Evolutionary conservation across 2,113 vertebrate genomes (phyloP), one percentile per base, ranked within the genome.

Genomic region (Pelodiscus sinensis): DNA sequence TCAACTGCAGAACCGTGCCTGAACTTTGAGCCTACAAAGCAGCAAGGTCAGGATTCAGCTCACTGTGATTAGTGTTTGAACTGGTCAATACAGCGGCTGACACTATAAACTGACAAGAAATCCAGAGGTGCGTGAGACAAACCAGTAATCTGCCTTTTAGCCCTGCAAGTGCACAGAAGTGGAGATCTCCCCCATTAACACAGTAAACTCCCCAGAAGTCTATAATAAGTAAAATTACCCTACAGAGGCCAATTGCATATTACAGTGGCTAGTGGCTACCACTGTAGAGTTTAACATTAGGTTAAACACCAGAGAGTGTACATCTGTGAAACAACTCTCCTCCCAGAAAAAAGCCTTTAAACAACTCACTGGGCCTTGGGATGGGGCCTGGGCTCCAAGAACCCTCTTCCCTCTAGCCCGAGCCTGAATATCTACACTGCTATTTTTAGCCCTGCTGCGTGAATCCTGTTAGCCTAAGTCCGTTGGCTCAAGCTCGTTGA

Each of bases 81-180:
- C 2, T 1, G 29, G 68, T 12, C 90, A 82, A 71, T 92, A 73
- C 51, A 29, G 56, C 35, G 44, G 3, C 15, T 83, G 82, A 65
- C 38, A 11, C 2, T 1, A 7, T 27, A 83, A 77, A 86, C 0
- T 27, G 24, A 85, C 51, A 5, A 5, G 2, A 84, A 87, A 82
- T 19, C n/a, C 35, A 55, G 44, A 44, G 5, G 5, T 57, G 25
- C 13, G 5, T 52, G 3, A 25, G 44, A 77, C 4, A 85, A 90
- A 1, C 44, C 11, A 82, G 22, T 60, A 38, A 9, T 9, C 55
- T 5, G 5, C 18, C 44, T 57, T 89, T 85, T 56, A 58, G 50
- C 83, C 27, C 21, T 52, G 35, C 44, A 22, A 4, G 54, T 77
- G 18, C 80, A n/a, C 25, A 73, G 73, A 29, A 87, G 31, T 38